Evolutionary conservation across 2,888 invertebrate genomes (phyloP).

Genomic region (Adela reaumurella): DNA sequence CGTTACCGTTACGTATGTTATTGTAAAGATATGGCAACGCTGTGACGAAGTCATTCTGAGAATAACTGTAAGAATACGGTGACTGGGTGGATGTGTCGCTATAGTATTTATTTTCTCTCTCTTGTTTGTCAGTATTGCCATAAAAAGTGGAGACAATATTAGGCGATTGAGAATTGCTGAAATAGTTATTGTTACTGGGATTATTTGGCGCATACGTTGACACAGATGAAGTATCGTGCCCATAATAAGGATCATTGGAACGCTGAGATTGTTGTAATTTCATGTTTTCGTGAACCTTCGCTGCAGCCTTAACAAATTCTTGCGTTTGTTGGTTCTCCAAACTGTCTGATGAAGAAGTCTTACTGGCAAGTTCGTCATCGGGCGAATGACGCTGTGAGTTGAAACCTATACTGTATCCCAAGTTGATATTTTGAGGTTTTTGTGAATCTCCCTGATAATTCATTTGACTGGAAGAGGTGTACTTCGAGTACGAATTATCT

Average conservation of each 20-base stretch:
- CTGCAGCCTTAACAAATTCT: constrained; percentile 44
- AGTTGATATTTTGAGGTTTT: constrained; percentile 21
- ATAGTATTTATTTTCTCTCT: constrained; percentile 21
- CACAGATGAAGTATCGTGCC: constrained; percentile 5
- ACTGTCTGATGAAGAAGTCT: constrained; percentile 27
- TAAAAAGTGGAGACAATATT: constrained; percentile 17
- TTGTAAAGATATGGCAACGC: constrained; percentile 30
- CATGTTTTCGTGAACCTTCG: constrained; percentile 38
- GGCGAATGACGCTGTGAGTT: constrained; percentile 1
- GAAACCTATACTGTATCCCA: constrained; percentile 16
- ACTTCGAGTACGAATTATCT: neutral
- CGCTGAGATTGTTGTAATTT: constrained; percentile 22
- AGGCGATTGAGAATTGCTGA: constrained; percentile 20
- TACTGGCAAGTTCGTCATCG: constrained; percentile 17
- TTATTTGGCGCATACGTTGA: neutral
- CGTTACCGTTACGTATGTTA: constrained; percentile 23
- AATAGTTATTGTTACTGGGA: constrained; percentile 15
- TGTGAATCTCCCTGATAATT: constrained; percentile 40
- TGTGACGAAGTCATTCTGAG: constrained; percentile 32
- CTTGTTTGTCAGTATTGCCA: constrained; percentile 23
- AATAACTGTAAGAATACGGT: constrained; percentile 20
- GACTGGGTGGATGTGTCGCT: constrained; percentile 20
- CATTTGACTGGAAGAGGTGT: constrained; percentile 24
- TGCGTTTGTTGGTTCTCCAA: constrained; percentile 32
- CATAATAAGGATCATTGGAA: constrained; percentile 14